These are phyloP conservation scores for Cyanistes caeruleus DNA, from an alignment of 2,113 vertebrate species.

Conservation along the genomic window DNA sequence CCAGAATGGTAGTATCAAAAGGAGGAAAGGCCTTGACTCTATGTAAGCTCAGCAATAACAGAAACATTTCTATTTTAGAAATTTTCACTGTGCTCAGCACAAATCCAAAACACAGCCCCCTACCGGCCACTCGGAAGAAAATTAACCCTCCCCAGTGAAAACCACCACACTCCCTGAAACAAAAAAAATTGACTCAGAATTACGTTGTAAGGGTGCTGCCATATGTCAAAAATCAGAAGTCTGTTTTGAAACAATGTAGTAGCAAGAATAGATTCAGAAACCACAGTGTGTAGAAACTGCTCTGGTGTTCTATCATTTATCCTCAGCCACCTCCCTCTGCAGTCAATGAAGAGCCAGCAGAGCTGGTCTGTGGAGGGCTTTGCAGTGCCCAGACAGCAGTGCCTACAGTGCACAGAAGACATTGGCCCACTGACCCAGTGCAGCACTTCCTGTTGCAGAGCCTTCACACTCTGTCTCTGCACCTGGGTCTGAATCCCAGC, in stretches of 20 bases:
- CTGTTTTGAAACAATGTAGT: neutral
- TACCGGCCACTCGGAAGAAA: neutral
- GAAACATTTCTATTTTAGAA: neutral
- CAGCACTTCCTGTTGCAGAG: neutral
- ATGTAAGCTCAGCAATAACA: neutral
- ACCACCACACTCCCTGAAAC: neutral
- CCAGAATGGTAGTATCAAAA: neutral
- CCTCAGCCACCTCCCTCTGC: neutral
- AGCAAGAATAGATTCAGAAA: neutral
- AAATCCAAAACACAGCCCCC: neutral
- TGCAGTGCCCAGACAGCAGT: neutral
- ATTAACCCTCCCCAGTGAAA: neutral
- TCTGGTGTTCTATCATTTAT: neutral
- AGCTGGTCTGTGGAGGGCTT: neutral
- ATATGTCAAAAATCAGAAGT: neutral
- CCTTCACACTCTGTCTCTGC: neutral
- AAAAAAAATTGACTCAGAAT: neutral
- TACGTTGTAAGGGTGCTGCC: neutral
- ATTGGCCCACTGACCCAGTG: neutral
- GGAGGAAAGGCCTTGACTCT: neutral
- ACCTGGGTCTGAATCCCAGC: neutral
- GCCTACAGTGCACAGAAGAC: accelerated
- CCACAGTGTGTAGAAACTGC: neutral
- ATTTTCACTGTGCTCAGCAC: neutral
- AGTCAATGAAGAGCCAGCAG: neutral